phyloP scores from a whole-genome alignment of 2,888 invertebrate genomes.

The Aromia moschata region DNA sequence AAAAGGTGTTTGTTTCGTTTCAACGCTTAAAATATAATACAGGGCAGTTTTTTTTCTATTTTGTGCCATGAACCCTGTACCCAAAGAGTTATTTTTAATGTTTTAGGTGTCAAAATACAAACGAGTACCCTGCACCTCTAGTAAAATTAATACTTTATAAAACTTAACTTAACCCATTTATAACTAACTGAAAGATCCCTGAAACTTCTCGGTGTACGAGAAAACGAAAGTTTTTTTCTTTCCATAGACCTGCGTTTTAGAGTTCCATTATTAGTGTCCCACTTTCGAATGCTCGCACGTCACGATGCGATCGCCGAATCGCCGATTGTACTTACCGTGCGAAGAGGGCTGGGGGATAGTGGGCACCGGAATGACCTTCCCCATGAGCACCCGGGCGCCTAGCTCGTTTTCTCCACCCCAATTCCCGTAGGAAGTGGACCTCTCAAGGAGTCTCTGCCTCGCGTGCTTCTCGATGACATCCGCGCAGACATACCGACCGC shows the following conservation, averaged over 20 bases:
- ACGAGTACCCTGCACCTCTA: too few relatives aligned
- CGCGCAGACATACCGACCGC: constrained; percentile 75
- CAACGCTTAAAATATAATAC: too few relatives aligned
- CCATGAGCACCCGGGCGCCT: constrained; percentile 65
- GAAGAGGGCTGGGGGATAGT: constrained; percentile 42
- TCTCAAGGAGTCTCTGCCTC: constrained; percentile 67
- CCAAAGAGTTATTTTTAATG: too few relatives aligned
- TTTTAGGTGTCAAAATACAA: too few relatives aligned
- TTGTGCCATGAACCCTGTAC: too few relatives aligned
- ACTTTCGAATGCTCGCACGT: too few relatives aligned
- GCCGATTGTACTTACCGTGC: constrained; percentile 52
- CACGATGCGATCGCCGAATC: not conserved
- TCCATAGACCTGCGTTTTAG: not conserved
- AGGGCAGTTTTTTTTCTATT: too few relatives aligned
- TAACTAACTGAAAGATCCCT: not conserved
- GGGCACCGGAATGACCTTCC: constrained; percentile 62
- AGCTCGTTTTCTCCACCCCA: constrained; percentile 73
- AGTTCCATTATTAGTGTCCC: not conserved
- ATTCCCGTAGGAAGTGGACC: constrained; percentile 65
- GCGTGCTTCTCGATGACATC: constrained; percentile 76
- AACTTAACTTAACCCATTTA: too few relatives aligned
- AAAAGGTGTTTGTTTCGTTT: too few relatives aligned
- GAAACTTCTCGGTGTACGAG: not conserved
- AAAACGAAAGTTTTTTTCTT: not conserved
- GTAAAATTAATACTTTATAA: too few relatives aligned